phyloP scores from a whole-genome alignment of 1,140 invertebrate species.

The Amyelois transitella region DNA sequence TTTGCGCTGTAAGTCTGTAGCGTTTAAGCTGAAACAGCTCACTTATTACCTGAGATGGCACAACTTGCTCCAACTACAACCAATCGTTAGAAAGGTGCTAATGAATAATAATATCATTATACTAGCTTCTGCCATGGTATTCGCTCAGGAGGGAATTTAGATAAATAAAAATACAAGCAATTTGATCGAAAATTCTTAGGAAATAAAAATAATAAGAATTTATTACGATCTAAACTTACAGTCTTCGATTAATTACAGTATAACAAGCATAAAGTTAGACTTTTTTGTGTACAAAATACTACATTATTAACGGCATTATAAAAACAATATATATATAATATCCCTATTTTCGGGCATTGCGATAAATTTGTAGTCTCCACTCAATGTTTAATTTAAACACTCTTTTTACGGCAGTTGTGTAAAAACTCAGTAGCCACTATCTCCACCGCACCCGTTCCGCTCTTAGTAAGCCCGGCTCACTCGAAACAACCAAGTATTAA shows the following conservation, averaged over 20 bases:
- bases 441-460: not conserved
- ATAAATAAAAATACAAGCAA: not conserved
- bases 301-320: too few relatives aligned
- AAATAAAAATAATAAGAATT: not conserved
- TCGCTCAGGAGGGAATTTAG: too few relatives aligned
- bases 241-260: too few relatives aligned
- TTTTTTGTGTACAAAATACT: too few relatives aligned
- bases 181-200: not conserved
- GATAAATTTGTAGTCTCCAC: too few relatives aligned
- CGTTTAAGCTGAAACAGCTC: conserved; percentile 68
- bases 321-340: too few relatives aligned
- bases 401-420: too few relatives aligned
- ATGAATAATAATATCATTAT: not conserved
- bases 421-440: conserved; percentile 13
- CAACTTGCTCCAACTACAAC: conserved; percentile 39
- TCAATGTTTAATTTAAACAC: too few relatives aligned
- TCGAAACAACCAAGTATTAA: conserved; percentile 57
- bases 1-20: conserved; percentile 52
- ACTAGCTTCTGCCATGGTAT: too few relatives aligned
- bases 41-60: conserved; percentile 64
- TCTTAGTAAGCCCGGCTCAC: conserved; percentile 27
- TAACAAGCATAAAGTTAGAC: too few relatives aligned
- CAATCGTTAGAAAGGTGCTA: not conserved
- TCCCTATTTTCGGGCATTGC: too few relatives aligned
- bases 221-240: too few relatives aligned